A percentile compares a stretch with the other conserved stretches of the same genome.
These are phyloP conservation scores for Philaethria dido DNA, from an alignment of 2,888 invertebrate species.

Conservation along the genomic window DNA sequence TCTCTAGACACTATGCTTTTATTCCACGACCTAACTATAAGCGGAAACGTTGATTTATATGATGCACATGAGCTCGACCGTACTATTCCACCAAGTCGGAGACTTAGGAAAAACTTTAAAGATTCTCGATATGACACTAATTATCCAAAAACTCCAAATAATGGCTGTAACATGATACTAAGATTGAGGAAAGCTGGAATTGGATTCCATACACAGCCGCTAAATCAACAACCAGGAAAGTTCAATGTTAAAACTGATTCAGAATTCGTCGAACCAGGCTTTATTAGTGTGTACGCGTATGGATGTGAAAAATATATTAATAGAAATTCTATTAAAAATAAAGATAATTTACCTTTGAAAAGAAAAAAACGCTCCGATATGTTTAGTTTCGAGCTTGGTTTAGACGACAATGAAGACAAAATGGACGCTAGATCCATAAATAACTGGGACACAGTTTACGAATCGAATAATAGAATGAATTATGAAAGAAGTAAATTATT, in stretches of 20 bases:
- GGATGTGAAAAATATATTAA: slow-evolving; percentile 87
- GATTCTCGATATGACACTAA: slow-evolving; percentile 66
- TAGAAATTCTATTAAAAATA: slow-evolving; percentile 69
- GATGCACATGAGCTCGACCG: slow-evolving; percentile 72
- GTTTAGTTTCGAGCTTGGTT: slow-evolving; percentile 68
- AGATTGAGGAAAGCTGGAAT: slow-evolving; percentile 90
- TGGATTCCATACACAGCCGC: slow-evolving; percentile 89
- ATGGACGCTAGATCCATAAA: slow-evolving; percentile 60
- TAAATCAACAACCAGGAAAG: slow-evolving; percentile 87
- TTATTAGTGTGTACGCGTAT: slow-evolving; percentile 93
- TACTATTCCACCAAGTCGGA: slow-evolving; percentile 58
- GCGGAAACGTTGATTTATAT: slow-evolving; percentile 88
- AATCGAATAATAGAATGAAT: slow-evolving; percentile 64
- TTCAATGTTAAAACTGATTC: slow-evolving; percentile 91
- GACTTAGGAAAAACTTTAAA: slow-evolving; percentile 67
- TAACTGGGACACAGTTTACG: slow-evolving; percentile 68
- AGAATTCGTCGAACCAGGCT: slow-evolving; percentile 92
- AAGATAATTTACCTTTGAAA: slow-evolving; percentile 66
- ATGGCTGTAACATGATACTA: slow-evolving; percentile 91
- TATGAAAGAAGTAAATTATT: slow-evolving; percentile 79
- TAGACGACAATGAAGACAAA: slow-evolving; percentile 55
- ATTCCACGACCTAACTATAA: slow-evolving; percentile 91
- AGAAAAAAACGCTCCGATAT: slow-evolving; percentile 70
- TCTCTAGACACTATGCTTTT: slow-evolving; percentile 90
- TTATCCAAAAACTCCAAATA: slow-evolving; percentile 61